phyloP scores from a whole-genome alignment of 2,797 vertebrate species.

The Hippoglossus hippoglossus region DNA sequence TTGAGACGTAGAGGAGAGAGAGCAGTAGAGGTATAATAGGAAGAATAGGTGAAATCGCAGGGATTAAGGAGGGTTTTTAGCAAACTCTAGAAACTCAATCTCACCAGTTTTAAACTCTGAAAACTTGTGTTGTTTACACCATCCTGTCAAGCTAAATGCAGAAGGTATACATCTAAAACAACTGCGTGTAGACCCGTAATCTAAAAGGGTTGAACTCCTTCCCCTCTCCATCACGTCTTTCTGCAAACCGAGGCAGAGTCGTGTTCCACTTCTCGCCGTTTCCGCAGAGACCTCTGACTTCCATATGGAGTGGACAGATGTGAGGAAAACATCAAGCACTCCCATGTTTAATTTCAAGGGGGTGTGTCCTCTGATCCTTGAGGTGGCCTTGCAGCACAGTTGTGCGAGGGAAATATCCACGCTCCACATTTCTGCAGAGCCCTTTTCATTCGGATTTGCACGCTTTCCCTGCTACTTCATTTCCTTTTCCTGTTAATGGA shows the following conservation, averaged over 20 bases:
- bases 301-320: conserved; percentile 72
- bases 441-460: conserved; percentile 17
- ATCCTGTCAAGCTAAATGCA: background rate
- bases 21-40: conserved; percentile 50
- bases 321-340: conserved; percentile 56
- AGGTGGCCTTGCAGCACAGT: conserved; percentile 7
- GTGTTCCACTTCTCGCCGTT: conserved; percentile 43
- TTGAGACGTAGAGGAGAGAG: conserved; percentile 36
- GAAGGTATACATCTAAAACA: background rate
- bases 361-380: conserved; percentile 27
- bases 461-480: background rate
- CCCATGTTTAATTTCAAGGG: conserved; percentile 44
- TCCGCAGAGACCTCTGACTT: conserved; percentile 41
- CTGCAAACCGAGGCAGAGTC: background rate
- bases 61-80: conserved; percentile 62
- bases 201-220: background rate
- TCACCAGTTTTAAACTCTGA: background rate
- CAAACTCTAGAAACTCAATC: conserved; percentile 23
- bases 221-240: background rate
- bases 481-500: conserved; percentile 11
- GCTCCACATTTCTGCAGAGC: conserved; percentile 19
- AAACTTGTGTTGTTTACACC: background rate
- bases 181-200: background rate
- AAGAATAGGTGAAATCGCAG: conserved; percentile 58
- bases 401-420: conserved; percentile 22